These are phyloP conservation scores for Notechis scutatus DNA, from an alignment of 2,113 vertebrate genomes.

Conservation along the genomic window DNA sequence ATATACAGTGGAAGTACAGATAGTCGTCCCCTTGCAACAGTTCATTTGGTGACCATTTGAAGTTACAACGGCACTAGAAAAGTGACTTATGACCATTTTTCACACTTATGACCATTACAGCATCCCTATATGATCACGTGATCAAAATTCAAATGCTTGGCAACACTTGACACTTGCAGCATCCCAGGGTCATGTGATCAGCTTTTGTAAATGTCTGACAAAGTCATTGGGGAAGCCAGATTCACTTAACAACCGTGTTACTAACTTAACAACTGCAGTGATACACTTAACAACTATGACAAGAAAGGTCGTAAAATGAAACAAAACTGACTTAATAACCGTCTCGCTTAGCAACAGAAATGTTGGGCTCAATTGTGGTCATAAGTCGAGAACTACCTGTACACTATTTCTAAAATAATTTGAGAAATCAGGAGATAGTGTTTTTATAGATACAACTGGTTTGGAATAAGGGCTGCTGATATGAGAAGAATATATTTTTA, in stretches of 20 bases:
- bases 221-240: not conserved
- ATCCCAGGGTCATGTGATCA: not conserved
- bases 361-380: not conserved
- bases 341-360: not conserved
- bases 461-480: not conserved
- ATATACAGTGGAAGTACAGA: too few species aligned
- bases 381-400: not conserved
- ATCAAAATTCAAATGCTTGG: not conserved
- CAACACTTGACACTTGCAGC: not conserved
- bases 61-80: not conserved
- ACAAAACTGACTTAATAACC: not conserved
- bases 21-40: not conserved
- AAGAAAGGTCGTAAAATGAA: not conserved
- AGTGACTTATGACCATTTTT: not conserved
- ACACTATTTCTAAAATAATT: not conserved
- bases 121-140: not conserved
- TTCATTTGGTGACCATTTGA: not conserved
- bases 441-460: not conserved
- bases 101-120: not conserved
- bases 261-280: not conserved
- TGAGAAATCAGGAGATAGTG: not conserved
- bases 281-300: not conserved
- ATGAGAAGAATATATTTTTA: not conserved
- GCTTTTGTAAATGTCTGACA: not conserved
- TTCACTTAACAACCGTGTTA: not conserved